Base-by-base conservation (phyloP, 2,888 invertebrate species). In the Machimus rusticus region DNA sequence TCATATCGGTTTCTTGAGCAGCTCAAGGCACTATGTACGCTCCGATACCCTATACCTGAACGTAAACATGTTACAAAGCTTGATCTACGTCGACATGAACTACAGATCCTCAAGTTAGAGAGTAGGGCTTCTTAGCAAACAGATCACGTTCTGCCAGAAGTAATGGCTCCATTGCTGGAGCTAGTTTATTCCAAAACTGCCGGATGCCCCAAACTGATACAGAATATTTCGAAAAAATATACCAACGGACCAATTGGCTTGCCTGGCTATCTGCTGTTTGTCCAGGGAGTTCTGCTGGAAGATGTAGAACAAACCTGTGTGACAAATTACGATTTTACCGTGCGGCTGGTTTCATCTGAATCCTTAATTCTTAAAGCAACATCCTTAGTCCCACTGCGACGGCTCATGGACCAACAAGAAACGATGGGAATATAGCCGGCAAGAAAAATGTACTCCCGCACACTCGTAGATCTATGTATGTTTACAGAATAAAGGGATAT, bases 321-420 rank as follows among this genome's bases (percentile, higher is more conserved):
- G 86, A 86, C 86, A 86, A 86, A 86, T 86, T 86, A 76, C 86
- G 74, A 86, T 76, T 86, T 46, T 74, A 76, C 86, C 51, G 51
- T 74, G 74, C 74, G 43, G n/a, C 86, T 76, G 46, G 51, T 86
- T 86, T 76, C 76, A 86, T 74, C 51, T 74, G 86, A 76, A 86
- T 86, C 86, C 86, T 76, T 86, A 86, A 86, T 86, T 86, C 74
- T 74, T 76, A 46, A 31, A 51, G 76, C n/a, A 31, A 16, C 28
- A 74, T 76, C 43, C 57, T 66, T 28, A 81, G 28, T 51, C 81
- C 34, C 55, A n/a, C 8, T 1, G 34, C 31, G 28, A 16, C 51
- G 51, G n/a, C 74, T 28, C 34, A 74, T 57, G 39, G 23, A 28
- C 14, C 34, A 39, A 31, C 66, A 23, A 37, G 66, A 82, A 66